These are phyloP conservation scores for Iguana delicatissima DNA, from an alignment of 2,797 vertebrate genomes.

Conservation along the genomic window DNA sequence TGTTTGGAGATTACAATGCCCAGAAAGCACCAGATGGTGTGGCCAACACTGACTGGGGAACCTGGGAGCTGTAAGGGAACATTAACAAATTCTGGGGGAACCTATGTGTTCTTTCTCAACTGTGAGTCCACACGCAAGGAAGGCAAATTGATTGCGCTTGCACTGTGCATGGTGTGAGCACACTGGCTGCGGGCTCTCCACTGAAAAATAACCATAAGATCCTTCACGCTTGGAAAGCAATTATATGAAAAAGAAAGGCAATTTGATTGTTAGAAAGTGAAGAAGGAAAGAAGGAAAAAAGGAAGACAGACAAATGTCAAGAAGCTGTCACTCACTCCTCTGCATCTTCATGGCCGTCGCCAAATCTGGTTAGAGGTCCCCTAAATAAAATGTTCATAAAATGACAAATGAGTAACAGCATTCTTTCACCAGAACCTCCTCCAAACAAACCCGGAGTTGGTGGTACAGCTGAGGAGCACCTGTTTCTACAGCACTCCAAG, in stretches of 20 bases:
- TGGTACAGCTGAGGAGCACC: not conserved
- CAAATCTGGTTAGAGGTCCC: slow-evolving; percentile 75
- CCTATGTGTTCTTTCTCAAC: not conserved
- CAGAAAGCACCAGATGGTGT: too few relatives aligned
- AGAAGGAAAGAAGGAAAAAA: not conserved
- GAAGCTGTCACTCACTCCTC: slow-evolving; percentile 76
- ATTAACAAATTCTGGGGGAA: too few relatives aligned
- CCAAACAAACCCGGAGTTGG: not conserved
- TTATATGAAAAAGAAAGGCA: slow-evolving; percentile 1
- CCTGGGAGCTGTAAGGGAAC: too few relatives aligned
- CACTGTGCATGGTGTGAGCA: too few relatives aligned
- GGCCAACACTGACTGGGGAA: too few relatives aligned
- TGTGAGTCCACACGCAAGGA: too few relatives aligned
- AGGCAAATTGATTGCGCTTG: not conserved
- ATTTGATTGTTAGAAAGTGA: not conserved
- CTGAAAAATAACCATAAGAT: not conserved
- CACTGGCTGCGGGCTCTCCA: not conserved
- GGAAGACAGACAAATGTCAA: not conserved
- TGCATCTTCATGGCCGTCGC: slow-evolving; percentile 72
- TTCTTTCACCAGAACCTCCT: not conserved
- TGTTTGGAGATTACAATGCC: too few relatives aligned
- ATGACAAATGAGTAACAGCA: slow-evolving; percentile 40
- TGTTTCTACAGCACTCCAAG: not conserved
- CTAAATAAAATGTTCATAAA: slow-evolving; percentile 67
- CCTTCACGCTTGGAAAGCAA: rapidly evolving